phyloP scores from a whole-genome alignment of 2,113 vertebrate genomes.

The Callorhinus ursinus region DNA sequence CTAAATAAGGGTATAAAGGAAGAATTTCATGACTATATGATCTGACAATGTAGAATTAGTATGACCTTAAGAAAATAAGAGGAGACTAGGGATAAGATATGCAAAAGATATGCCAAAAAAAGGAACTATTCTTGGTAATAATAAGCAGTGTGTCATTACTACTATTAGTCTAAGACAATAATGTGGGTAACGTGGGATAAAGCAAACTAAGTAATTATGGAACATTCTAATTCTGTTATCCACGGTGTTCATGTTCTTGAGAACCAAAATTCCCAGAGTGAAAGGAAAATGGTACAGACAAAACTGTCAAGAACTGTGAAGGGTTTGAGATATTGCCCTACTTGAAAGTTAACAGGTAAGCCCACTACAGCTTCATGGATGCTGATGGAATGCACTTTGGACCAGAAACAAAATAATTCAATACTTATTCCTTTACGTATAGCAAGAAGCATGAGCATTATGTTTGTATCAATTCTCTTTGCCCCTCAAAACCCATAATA shows the following conservation, averaged over 20 bases:
- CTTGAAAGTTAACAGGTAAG: neutral
- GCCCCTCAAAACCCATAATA: neutral
- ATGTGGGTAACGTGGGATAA: neutral
- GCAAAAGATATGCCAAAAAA: neutral
- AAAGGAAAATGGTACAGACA: neutral
- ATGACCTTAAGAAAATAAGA: neutral
- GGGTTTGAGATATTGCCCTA: neutral
- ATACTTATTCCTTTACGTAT: neutral
- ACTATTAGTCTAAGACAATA: neutral
- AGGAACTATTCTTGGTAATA: neutral
- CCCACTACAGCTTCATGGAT: neutral
- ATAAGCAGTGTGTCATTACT: neutral
- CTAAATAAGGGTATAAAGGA: neutral
- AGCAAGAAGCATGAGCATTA: neutral
- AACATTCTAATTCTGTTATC: neutral
- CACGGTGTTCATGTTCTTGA: neutral
- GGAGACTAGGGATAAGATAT: neutral
- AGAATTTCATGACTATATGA: neutral
- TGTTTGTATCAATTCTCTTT: neutral
- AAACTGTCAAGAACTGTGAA: neutral
- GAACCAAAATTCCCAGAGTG: neutral
- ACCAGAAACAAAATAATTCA: neutral
- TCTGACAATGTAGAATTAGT: neutral
- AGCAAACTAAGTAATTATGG: neutral
- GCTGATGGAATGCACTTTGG: neutral